These are phyloP conservation scores for Leptobrachium ailaonicum DNA, from an alignment of 2,113 vertebrate species.

Conservation along the genomic window DNA sequence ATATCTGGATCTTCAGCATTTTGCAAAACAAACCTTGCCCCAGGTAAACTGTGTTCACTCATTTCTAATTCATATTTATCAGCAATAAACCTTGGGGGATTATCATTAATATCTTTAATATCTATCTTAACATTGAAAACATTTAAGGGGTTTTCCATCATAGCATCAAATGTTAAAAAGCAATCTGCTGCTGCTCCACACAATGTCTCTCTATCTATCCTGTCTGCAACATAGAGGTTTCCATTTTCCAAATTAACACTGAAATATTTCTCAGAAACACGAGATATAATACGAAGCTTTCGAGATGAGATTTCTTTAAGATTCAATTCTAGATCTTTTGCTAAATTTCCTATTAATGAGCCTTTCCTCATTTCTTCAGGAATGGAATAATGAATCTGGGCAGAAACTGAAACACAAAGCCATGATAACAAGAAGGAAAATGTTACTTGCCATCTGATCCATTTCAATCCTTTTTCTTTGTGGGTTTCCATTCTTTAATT, in stretches of 20 bases:
- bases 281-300: too few relatives aligned
- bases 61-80: constrained; percentile 37
- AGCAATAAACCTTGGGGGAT: constrained; percentile 42
- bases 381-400: constrained; percentile 63
- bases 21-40: constrained; percentile 59
- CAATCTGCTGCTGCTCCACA: constrained; percentile 67
- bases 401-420: constrained; percentile 38
- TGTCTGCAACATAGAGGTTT: constrained; percentile 57
- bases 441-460: constrained; percentile 24
- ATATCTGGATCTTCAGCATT: constrained; percentile 62
- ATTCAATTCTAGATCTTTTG: too few relatives aligned
- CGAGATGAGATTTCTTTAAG: too few relatives aligned
- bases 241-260: constrained; percentile 64
- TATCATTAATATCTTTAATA: constrained; percentile 54
- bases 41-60: constrained; percentile 41
- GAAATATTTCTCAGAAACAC: constrained; percentile 53
- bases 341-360: too few relatives aligned
- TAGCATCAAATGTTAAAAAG: constrained; percentile 68
- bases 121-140: constrained; percentile 57
- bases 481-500: not conserved
- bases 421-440: constrained; percentile 48
- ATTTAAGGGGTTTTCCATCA: constrained; percentile 69
- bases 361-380: constrained; percentile 55
- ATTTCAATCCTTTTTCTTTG: not conserved
- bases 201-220: constrained; percentile 72